Evolutionary conservation across 2,888 invertebrate species (phyloP).

Genomic region (Lacanobia wlatinum): DNA sequence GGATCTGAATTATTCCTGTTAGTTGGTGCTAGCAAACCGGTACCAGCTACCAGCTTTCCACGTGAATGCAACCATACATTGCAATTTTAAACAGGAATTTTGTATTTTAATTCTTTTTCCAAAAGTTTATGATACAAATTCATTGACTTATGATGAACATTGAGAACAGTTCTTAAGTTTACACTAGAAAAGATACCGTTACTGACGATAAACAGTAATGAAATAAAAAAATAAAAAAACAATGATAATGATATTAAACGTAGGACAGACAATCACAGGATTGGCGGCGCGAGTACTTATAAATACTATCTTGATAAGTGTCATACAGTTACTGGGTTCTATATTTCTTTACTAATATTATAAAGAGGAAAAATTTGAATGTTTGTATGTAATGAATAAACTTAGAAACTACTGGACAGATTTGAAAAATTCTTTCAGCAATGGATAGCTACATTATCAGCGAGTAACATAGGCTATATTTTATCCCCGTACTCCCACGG

Average conservation of each 20-base stretch:
- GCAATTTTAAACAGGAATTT: conserved; percentile 37
- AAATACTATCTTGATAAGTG: background rate
- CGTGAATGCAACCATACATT: conserved; percentile 15
- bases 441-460: too few relatives aligned
- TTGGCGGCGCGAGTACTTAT: conserved; percentile 54
- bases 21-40: background rate
- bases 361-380: too few relatives aligned
- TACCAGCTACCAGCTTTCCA: background rate
- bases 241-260: conserved; percentile 37
- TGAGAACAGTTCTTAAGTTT: conserved; percentile 1
- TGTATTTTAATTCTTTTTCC: conserved; percentile 7
- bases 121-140: conserved; percentile 1
- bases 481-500: too few relatives aligned
- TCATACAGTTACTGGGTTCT: background rate
- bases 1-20: background rate
- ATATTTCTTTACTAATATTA: too few relatives aligned
- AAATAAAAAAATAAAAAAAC: conserved; percentile 34
- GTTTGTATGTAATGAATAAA: too few relatives aligned
- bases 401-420: too few relatives aligned
- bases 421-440: too few relatives aligned
- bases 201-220: conserved; percentile 17
- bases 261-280: conserved; percentile 28
- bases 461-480: too few relatives aligned
- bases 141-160: background rate
- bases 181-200: background rate